A percentile compares a stretch with the other conserved stretches of the same genome.
These are phyloP conservation scores for Ornithoptera priamus DNA, from an alignment of 2,888 invertebrate genomes.

Conservation along the genomic window DNA sequence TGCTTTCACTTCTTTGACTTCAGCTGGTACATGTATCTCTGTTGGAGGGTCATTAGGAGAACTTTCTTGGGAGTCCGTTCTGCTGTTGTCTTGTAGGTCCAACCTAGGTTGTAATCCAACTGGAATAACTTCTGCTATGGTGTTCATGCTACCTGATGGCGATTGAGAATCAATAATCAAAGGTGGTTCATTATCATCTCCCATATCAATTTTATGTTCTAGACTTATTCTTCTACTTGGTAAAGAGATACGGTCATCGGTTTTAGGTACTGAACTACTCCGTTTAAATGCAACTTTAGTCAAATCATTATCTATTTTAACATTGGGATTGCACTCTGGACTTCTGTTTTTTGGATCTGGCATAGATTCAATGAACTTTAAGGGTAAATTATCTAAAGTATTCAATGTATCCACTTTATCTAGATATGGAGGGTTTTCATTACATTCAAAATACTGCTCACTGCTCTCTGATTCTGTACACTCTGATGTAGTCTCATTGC, in stretches of 20 bases:
- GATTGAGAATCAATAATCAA: slow-evolving; percentile 72
- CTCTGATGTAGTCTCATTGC: slow-evolving; percentile 75
- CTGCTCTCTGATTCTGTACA: slow-evolving; percentile 78
- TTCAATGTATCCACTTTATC: slow-evolving; percentile 59
- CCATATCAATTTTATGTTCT: slow-evolving; percentile 75
- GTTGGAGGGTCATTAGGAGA: slow-evolving; percentile 72
- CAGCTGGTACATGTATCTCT: slow-evolving; percentile 67
- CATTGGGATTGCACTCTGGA: slow-evolving; percentile 44
- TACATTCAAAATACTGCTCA: slow-evolving; percentile 75
- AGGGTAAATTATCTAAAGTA: slow-evolving; percentile 49
- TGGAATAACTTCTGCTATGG: slow-evolving; percentile 72
- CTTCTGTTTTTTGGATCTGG: slow-evolving; percentile 55
- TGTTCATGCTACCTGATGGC: slow-evolving; percentile 69
- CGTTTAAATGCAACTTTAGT: slow-evolving; percentile 70
- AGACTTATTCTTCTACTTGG: slow-evolving; percentile 67
- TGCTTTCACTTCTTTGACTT: slow-evolving; percentile 61
- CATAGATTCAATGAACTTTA: slow-evolving; percentile 56
- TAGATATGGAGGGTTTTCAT: slow-evolving; percentile 57
- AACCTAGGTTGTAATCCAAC: slow-evolving; percentile 63
- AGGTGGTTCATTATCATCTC: slow-evolving; percentile 75
- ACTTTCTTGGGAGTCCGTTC: slow-evolving; percentile 67
- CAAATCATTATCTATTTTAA: slow-evolving; percentile 63
- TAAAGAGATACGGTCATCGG: slow-evolving; percentile 58
- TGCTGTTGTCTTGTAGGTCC: slow-evolving; percentile 57
- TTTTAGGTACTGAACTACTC: slow-evolving; percentile 70